Conservation (phyloP, 2,113 vertebrate species). For the Brachyistius frenatus region DNA sequence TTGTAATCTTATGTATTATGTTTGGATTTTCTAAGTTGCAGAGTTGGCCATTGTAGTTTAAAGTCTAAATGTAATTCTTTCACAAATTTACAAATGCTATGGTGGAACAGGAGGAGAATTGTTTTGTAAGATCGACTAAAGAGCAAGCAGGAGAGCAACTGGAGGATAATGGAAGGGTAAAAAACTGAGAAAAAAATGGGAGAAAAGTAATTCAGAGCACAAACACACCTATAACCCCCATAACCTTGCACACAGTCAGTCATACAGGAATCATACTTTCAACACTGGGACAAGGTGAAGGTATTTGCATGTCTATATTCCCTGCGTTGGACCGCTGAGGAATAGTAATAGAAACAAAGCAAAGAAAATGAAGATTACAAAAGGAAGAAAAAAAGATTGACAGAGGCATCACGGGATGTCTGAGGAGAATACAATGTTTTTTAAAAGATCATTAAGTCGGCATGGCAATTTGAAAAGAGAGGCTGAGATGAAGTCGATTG, state of each 20-base stretch:
- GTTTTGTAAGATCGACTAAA: not conserved
- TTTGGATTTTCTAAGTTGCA: not conserved
- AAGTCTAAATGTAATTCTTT: not conserved
- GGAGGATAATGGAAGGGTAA: not conserved
- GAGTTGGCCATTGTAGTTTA: not conserved
- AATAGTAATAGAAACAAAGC: constrained; percentile 10
- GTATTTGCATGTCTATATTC: not conserved
- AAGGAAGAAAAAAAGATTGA: not conserved
- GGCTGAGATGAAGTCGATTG: constrained; percentile 21
- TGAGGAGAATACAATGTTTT: constrained; percentile 19
- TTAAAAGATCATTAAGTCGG: constrained; percentile 33
- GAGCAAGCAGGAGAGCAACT: not conserved
- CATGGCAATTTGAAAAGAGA: constrained; percentile 29
- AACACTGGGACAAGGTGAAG: constrained; percentile 21
- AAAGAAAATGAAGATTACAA: constrained; percentile 22
- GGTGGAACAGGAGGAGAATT: not conserved
- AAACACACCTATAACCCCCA: not conserved
- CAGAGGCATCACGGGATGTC: constrained; percentile 17
- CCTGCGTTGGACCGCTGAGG: not conserved
- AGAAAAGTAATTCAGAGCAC: constrained; percentile 1
- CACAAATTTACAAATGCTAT: not conserved
- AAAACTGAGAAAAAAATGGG: not conserved
- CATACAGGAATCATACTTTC: not conserved
- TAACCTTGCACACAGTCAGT: constrained; percentile 6
- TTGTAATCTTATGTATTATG: no score